phyloP scores from a whole-genome alignment of 2,888 invertebrate genomes.

The Oxycera nigricornis region DNA sequence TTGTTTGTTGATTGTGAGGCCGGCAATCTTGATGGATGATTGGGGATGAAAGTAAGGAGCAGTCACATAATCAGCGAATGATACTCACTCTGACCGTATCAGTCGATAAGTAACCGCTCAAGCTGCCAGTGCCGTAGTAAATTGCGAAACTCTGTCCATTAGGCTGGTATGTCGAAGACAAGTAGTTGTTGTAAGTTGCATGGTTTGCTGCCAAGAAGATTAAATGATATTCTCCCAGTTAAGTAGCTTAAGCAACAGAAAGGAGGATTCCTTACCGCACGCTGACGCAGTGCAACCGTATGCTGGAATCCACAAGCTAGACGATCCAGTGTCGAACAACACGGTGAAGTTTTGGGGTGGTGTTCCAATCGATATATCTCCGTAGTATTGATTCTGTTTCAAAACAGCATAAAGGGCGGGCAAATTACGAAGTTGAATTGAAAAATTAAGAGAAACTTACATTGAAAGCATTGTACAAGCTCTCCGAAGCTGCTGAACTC shows the following conservation, averaged over 20 bases:
- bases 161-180: constrained; percentile 81
- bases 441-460: no score
- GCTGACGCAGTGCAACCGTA: constrained; percentile 94
- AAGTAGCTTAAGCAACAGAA: neutral
- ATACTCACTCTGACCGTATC: constrained; percentile 82
- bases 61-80: neutral
- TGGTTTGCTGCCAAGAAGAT: no score
- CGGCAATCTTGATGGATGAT: constrained; percentile 73
- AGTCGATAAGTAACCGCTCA: constrained; percentile 93
- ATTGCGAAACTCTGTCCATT: constrained; percentile 89
- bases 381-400: constrained; percentile 91
- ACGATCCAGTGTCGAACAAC: constrained; percentile 98
- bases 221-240: no score
- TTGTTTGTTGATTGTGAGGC: constrained; percentile 75
- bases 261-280: constrained; percentile 83
- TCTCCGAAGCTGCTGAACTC: neutral
- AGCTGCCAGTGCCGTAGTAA: constrained; percentile 94
- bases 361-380: constrained; percentile 87
- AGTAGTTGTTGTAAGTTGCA: constrained; percentile 90
- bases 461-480: constrained; percentile 20
- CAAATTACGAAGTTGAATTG: no score
- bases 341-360: constrained; percentile 94
- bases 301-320: constrained; percentile 98
- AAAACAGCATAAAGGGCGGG: neutral
- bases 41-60: no score